These are phyloP conservation scores for Colostygia pectinataria DNA, from an alignment of 2,888 invertebrate species.

Conservation along the genomic window DNA sequence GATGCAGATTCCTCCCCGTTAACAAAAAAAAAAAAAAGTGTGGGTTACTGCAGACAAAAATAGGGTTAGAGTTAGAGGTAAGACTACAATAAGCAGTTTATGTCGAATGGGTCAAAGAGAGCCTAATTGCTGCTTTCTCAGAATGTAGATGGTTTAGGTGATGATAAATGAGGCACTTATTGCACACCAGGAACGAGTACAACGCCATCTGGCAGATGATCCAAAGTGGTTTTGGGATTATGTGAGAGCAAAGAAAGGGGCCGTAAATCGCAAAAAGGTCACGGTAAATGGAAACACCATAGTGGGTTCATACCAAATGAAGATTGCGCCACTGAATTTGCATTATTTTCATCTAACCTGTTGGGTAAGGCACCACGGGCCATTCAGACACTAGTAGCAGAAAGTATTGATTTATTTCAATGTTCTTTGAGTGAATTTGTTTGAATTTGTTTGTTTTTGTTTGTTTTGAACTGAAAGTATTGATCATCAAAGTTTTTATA, in stretches of 20 bases:
- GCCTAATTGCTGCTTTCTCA: background rate
- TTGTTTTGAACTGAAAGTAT: no score
- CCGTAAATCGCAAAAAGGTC: background rate
- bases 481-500: no score
- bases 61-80: background rate
- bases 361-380: no score
- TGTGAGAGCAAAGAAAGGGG: background rate
- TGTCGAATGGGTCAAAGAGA: background rate
- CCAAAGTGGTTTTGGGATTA: conserved; percentile 1
- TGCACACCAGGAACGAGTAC: background rate
- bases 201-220: background rate
- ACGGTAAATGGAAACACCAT: background rate
- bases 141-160: background rate
- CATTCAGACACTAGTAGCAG: no score
- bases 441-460: no score
- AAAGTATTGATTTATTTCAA: no score
- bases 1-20: no score
- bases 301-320: no score
- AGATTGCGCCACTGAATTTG: conserved; percentile 1
- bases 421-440: no score
- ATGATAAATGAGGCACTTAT: background rate
- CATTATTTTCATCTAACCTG: conserved; percentile 4
- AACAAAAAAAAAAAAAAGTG: no score
- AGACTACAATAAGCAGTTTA: background rate
- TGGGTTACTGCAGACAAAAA: background rate